Evolutionary conservation across 2,797 vertebrate genomes (phyloP), one percentile per base, ranked within the genome.

Genomic region (Lepus townsendii): DNA sequence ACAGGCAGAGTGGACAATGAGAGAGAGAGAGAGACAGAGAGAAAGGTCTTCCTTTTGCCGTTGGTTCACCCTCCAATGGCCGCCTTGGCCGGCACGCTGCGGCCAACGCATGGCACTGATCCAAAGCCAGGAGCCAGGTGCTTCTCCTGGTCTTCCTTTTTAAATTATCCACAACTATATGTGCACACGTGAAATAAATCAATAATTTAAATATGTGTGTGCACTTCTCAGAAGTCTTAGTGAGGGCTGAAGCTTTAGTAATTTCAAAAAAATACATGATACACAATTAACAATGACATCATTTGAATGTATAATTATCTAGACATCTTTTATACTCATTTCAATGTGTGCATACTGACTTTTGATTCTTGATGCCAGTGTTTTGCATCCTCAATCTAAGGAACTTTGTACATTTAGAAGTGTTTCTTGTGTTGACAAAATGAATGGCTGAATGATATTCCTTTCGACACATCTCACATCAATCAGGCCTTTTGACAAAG

Each of bases 281-380:
- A 71, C 0, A 60, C 30, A 80, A 32, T 52, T 50, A 63, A 16
- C 72, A 68, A 68, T 62, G 47, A 57, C 10, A 87, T 80, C 14
- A 32, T 8, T 83, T 79, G 12, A 68, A 79, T 42, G 4, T 38
- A n/a, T 91, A 72, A 62, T 68, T 35, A 79, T 57, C 82, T 52
- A 52, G 4, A 50, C 10, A 62, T 91, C 65, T 89, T 73, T 76
- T 54, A 42, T 6, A 22, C 24, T 76, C 3, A 91, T 69, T 85
- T 78, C 73, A 9, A 47, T 88, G 57, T 91, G n/a, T 86, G 12
- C 83, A 69, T 47, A 80, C 87, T 80, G 11, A 90, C 71, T 66
- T 88, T 20, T 42, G 68, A 73, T 42, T 65, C 30, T 75, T 66
- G 30, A 27, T 62, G 13, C 30, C 26, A 63, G 4, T 62, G 42